phyloP scores from a whole-genome alignment of 2,888 invertebrate genomes.

The Brachypalpus laphriformis region DNA sequence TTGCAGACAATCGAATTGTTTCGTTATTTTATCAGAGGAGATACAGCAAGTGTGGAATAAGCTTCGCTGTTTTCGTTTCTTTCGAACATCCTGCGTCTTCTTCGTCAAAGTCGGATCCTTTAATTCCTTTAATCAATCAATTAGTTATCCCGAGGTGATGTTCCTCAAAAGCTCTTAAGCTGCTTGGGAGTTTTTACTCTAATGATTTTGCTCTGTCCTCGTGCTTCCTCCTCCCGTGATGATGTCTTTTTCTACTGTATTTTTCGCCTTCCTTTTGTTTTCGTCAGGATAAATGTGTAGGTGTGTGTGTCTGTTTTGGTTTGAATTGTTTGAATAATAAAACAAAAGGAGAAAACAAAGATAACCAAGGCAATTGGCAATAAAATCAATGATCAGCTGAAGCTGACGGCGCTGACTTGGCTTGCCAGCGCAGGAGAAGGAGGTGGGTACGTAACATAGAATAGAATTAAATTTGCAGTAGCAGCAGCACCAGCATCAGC shows the following conservation, averaged over 20 bases:
- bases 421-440: neutral
- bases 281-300: neutral
- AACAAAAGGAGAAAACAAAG: constrained; percentile 59
- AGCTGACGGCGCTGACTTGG: constrained; percentile 63
- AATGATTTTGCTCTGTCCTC: constrained; percentile 43
- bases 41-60: constrained; percentile 5
- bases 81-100: neutral
- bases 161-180: constrained; percentile 68
- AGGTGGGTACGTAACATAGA: neutral
- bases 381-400: constrained; percentile 65
- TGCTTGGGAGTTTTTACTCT: constrained; percentile 49
- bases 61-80: neutral
- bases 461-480: constrained; percentile 61
- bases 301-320: constrained; percentile 2
- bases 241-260: neutral
- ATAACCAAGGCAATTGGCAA: constrained; percentile 52
- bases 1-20: constrained; percentile 61
- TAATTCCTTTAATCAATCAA: constrained; percentile 74
- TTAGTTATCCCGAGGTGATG: constrained; percentile 72
- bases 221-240: neutral
- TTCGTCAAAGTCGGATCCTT: constrained; percentile 56
- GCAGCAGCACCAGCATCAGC: constrained; percentile 27
- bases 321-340: constrained; percentile 53
- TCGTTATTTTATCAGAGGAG: constrained; percentile 33
- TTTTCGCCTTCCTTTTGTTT: neutral